These are phyloP conservation scores for Phengaris alcon DNA, from an alignment of 2,888 invertebrate species.

Conservation along the genomic window DNA sequence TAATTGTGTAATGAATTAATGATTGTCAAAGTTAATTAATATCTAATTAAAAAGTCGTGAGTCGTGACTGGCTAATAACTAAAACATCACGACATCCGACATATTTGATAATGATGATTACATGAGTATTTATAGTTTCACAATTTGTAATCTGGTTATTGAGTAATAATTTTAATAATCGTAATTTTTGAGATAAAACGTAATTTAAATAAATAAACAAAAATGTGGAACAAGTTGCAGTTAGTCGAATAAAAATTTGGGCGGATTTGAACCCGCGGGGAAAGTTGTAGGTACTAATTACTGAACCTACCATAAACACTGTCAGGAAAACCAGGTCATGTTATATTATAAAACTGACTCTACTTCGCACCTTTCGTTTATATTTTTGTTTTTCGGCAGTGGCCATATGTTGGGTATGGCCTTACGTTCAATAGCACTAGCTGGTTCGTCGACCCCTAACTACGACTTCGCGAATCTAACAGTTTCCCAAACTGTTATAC, in stretches of 20 bases:
- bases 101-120: neutral
- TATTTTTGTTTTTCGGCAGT: slow-evolving; percentile 28
- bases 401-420: slow-evolving; percentile 34
- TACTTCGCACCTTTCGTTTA: slow-evolving; percentile 29
- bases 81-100: neutral
- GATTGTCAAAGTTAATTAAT: slow-evolving; percentile 16
- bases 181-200: neutral
- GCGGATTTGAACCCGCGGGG: neutral
- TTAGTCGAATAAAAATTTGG: neutral
- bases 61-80: neutral
- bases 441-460: slow-evolving; percentile 66
- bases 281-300: neutral
- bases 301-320: neutral
- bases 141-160: neutral
- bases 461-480: slow-evolving; percentile 48
- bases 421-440: slow-evolving; percentile 63
- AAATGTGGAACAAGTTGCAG: neutral
- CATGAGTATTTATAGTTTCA: neutral
- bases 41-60: slow-evolving; percentile 13
- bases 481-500: slow-evolving; percentile 35
- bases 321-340: neutral
- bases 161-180: neutral
- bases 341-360: neutral
- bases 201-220: neutral
- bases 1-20: neutral